These are phyloP conservation scores for Cuculus canorus DNA, from an alignment of 2,797 vertebrate species.

Conservation along the genomic window DNA sequence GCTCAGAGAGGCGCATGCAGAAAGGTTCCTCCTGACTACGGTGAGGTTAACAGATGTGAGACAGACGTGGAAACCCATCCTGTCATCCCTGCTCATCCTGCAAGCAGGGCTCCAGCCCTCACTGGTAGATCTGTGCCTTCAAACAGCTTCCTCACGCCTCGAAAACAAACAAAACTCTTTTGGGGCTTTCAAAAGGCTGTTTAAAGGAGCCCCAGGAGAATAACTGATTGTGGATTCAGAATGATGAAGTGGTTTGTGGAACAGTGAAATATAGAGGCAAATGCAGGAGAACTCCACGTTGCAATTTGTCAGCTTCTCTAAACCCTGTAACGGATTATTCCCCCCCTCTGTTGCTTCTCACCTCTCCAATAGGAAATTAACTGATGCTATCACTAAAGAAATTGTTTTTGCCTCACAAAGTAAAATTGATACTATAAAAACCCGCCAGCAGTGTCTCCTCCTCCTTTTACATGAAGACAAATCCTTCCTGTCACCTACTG, in stretches of 20 bases:
- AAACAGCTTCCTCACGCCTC: not conserved
- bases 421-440: constrained; percentile 73
- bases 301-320: constrained; percentile 71
- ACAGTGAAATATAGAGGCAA: constrained; percentile 41
- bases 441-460: constrained; percentile 60
- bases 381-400: constrained; percentile 77
- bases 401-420: constrained; percentile 78
- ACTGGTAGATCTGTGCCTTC: not conserved
- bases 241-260: constrained; percentile 55
- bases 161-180: constrained; percentile 56
- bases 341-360: constrained; percentile 36
- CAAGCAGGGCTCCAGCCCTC: not conserved
- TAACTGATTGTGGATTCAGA: constrained; percentile 53
- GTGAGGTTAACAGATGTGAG: not conserved
- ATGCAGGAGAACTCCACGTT: constrained; percentile 39
- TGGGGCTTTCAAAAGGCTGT: constrained; percentile 43
- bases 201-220: constrained; percentile 47
- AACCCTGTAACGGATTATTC: constrained; percentile 57
- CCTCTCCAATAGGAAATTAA: constrained; percentile 79
- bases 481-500: constrained; percentile 64
- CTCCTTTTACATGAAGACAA: constrained; percentile 67
- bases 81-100: not conserved
- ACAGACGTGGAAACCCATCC: not conserved
- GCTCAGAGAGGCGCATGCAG: rapidly evolving
- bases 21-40: not conserved